Percentiles rank a stretch among this genome's conserved stretches.
Evolutionary conservation across 2,888 invertebrate species (phyloP).

Genomic region (Athripsodes cinereus): DNA sequence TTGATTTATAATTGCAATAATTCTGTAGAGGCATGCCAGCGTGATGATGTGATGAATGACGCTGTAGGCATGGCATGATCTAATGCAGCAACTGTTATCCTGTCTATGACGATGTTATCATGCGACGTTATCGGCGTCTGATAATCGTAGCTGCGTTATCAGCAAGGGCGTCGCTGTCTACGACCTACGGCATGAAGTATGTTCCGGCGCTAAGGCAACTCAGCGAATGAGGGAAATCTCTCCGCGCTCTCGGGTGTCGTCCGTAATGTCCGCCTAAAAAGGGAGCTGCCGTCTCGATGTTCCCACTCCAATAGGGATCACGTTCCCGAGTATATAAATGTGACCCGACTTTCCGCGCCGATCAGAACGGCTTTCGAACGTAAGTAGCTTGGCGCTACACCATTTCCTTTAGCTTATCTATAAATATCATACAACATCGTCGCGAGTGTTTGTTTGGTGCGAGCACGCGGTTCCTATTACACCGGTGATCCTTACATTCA

Average conservation of each 20-base stretch:
- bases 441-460: conserved; percentile 25
- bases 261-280: conserved; percentile 54
- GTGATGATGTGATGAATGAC: too few species aligned
- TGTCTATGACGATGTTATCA: too few species aligned
- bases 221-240: conserved; percentile 5
- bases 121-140: too few species aligned
- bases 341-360: conserved; percentile 63
- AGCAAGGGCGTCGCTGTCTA: too few species aligned
- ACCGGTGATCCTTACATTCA: conserved; percentile 7
- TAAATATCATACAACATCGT: conserved; percentile 15
- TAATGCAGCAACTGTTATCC: too few species aligned
- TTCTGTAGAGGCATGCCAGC: too few species aligned
- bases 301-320: conserved; percentile 58
- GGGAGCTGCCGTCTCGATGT: conserved; percentile 47
- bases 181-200: neutral
- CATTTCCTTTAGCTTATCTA: conserved; percentile 8
- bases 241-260: conserved; percentile 25
- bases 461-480: conserved; percentile 22
- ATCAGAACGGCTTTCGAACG: conserved; percentile 97
- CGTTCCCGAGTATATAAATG: conserved; percentile 78
- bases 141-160: too few species aligned
- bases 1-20: too few species aligned
- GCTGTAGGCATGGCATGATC: too few species aligned
- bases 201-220: neutral
- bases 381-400: conserved; percentile 54